Evolutionary conservation across 2,888 invertebrate genomes (phyloP), one percentile per base, ranked within the genome.

Genomic region (Tridacna crocea): DNA sequence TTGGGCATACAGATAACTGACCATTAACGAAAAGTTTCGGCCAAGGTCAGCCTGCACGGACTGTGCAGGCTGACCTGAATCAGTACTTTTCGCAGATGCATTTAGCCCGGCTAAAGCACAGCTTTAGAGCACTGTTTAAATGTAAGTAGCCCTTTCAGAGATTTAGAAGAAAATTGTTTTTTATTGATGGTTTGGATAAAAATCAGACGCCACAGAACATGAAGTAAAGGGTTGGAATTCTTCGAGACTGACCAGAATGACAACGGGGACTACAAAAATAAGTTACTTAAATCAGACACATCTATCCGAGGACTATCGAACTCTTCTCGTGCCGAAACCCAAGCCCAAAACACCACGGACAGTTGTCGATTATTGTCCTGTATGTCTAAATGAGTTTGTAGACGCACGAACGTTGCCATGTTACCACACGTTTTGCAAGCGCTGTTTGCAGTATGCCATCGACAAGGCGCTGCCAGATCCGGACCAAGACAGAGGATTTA

Each of bases 231-330:
- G 58, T 58, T 36, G 8, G 10, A 58, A 1, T n/a, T 17, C 4
- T 58, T n/a, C 2, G 58, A 58, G n/a, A 58, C n/a, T 17, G 10
- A 58, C 58, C 2, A 36, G 3, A 36, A 36, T 36, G 36, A 63
- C 63, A 63, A 66, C 66, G 19, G 66, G 66, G 19, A 66, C 66
- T 11, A 66, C 66, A 4, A 66, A 66, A 46, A 66, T 66, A 17
- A 51, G 70, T 24, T 84, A 84, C 61, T 68, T 68, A 15, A 80
- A 76, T 24, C 60, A 63, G 26, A 84, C 84, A 2, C 55, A 75
- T 36, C 70, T 84, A 10, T 72, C 79, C 12, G 84, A 84, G 22
- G 84, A 84, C 55, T 84, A 81, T 46, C 60, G 68, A 22, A 76
- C 74, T 8, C 51, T 84, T n/a, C 36, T 70, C 12, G 36, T 55